Conservation (phyloP, 2,113 vertebrate species). For the Casuarius casuarius region DNA sequence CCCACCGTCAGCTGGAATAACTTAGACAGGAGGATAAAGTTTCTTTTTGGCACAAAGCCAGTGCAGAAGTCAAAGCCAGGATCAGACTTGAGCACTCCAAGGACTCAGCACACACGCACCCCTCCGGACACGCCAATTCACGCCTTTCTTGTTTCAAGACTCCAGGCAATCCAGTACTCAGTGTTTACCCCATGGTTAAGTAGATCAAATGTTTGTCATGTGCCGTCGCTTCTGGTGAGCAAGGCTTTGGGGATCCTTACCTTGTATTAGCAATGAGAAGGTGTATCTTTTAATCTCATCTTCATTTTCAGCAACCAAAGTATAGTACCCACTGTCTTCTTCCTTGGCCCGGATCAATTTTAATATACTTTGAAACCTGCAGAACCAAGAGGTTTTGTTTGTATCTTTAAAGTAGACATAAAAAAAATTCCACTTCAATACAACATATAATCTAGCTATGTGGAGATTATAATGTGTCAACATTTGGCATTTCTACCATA, state of each 20-base stretch:
- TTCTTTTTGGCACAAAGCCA: conserved; percentile 52
- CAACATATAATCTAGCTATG: not conserved
- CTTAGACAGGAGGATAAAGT: conserved; percentile 19
- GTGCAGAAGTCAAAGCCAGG: not conserved
- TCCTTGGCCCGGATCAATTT: conserved; percentile 95
- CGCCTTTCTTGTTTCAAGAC: not conserved
- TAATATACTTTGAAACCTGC: conserved; percentile 87
- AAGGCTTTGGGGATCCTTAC: conserved; percentile 65
- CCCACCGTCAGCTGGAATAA: conserved; percentile 40
- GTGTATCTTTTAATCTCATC: conserved; percentile 83
- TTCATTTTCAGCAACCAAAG: conserved; percentile 86
- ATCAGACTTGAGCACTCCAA: not conserved
- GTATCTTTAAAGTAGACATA: not conserved
- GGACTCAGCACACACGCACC: rapidly evolving
- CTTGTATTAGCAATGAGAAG: conserved; percentile 91
- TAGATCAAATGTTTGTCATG: not conserved
- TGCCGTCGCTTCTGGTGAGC: not conserved
- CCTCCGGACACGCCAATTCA: rapidly evolving
- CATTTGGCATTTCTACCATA: not conserved
- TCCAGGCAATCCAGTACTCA: not conserved
- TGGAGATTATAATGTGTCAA: not conserved
- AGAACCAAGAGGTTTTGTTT: not conserved
- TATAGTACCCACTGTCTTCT: conserved; percentile 95
- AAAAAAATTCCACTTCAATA: not conserved
- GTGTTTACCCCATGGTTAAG: not conserved